Evolutionary conservation across 2,797 vertebrate species (phyloP).

Genomic region (Hemibagrus guttatus): DNA sequence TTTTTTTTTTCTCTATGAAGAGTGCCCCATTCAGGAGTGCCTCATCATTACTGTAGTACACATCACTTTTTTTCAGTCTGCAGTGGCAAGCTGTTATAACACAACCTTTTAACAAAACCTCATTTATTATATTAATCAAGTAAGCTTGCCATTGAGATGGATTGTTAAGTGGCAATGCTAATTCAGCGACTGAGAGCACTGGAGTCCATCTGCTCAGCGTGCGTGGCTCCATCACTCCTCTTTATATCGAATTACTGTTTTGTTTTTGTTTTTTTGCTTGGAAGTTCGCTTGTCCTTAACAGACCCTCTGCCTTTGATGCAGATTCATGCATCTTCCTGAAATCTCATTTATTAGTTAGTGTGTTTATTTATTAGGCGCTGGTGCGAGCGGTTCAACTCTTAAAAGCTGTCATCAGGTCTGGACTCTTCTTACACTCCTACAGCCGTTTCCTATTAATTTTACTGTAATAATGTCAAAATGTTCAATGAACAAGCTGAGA

Average conservation of each 20-base stretch:
- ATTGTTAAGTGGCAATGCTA: conserved; percentile 23
- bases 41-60: neutral
- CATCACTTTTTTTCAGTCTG: neutral
- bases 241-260: conserved; percentile 21
- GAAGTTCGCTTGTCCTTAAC: conserved; percentile 1
- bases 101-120: neutral
- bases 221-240: conserved; percentile 26
- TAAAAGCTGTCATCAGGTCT: neutral
- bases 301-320: neutral
- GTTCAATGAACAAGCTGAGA: neutral
- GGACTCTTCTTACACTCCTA: neutral
- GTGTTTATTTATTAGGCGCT: neutral
- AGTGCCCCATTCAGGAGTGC: neutral
- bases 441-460: neutral
- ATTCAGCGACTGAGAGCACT: conserved; percentile 28
- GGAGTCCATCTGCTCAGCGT: conserved; percentile 35
- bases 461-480: neutral
- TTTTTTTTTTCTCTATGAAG: neutral
- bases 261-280: conserved; percentile 4
- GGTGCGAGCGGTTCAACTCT: neutral
- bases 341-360: conserved; percentile 1
- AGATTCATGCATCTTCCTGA: neutral
- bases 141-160: conserved; percentile 12
- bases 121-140: conserved; percentile 13
- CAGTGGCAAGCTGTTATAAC: neutral